These are phyloP conservation scores for Carcharodon carcharias DNA, from an alignment of 2,797 vertebrate species.

Conservation along the genomic window DNA sequence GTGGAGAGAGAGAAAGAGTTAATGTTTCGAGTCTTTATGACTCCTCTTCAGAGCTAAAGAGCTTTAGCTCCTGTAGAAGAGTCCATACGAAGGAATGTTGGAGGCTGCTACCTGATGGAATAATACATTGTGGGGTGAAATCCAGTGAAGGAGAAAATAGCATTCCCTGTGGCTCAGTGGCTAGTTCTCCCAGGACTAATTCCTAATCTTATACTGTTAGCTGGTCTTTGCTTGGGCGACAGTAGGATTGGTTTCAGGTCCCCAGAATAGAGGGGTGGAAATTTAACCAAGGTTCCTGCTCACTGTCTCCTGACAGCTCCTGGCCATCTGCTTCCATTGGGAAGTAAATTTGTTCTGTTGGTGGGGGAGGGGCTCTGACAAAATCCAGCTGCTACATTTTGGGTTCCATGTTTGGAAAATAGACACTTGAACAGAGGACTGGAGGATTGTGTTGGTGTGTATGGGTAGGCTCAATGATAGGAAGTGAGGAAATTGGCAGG, in stretches of 20 bases:
- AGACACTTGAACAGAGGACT: not conserved
- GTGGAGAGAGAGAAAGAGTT: too few species aligned
- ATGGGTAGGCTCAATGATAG: not conserved
- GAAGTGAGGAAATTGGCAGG: not conserved
- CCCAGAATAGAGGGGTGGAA: not conserved
- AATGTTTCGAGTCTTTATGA: too few species aligned
- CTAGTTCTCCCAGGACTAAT: not conserved
- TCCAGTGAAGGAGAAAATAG: not conserved
- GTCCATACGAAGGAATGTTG: too few species aligned
- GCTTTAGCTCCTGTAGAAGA: too few species aligned
- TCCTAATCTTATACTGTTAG: not conserved
- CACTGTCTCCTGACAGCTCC: not conserved
- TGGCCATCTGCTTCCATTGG: not conserved
- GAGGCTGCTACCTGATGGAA: too few species aligned
- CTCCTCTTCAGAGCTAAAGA: too few species aligned
- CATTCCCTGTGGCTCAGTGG: not conserved
- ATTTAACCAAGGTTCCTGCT: not conserved
- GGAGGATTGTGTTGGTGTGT: not conserved
- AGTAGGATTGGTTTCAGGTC: not conserved
- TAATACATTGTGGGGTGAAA: too few species aligned
- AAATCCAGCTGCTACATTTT: too few species aligned
- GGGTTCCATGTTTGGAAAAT: not conserved
- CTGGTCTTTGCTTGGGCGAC: not conserved
- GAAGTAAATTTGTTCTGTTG: not conserved
- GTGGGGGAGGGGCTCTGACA: not conserved